phyloP scores from a whole-genome alignment of 2,797 vertebrate species.

The Catostomus latipinnis region DNA sequence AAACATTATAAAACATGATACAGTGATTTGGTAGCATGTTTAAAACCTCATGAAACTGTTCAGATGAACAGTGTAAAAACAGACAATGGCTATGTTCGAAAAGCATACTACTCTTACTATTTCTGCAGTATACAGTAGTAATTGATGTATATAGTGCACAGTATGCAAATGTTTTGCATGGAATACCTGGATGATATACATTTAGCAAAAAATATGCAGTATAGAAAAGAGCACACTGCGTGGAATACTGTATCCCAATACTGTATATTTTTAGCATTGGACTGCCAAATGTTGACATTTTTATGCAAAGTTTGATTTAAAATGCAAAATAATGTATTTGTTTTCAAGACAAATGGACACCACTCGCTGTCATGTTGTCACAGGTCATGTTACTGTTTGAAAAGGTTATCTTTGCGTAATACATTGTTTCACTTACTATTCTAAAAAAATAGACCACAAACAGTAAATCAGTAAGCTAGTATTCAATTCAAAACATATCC shows the following conservation, averaged over 20 bases:
- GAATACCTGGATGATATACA: background rate
- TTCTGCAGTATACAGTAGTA: background rate
- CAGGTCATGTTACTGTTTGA: background rate
- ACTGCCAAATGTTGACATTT: background rate
- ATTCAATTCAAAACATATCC: constrained; percentile 4
- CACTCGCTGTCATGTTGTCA: background rate
- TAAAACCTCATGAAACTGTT: constrained; percentile 17
- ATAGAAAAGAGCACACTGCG: background rate
- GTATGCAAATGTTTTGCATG: too few species aligned
- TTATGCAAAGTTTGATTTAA: background rate
- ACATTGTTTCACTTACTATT: constrained; percentile 11
- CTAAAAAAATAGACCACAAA: background rate
- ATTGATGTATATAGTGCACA: background rate
- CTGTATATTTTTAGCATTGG: background rate
- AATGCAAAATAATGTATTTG: background rate
- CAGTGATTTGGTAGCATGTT: constrained; percentile 41
- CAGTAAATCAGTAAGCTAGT: background rate
- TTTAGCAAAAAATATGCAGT: background rate
- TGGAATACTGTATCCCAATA: background rate
- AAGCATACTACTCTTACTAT: background rate
- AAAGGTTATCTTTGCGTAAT: constrained; percentile 3
- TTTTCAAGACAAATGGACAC: background rate
- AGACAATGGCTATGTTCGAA: constrained; percentile 14
- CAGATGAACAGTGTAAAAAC: constrained; percentile 20
- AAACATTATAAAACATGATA: constrained; percentile 46